Evolutionary conservation across 2,113 vertebrate genomes (phyloP).

Genomic region (Geothlypis trichas): DNA sequence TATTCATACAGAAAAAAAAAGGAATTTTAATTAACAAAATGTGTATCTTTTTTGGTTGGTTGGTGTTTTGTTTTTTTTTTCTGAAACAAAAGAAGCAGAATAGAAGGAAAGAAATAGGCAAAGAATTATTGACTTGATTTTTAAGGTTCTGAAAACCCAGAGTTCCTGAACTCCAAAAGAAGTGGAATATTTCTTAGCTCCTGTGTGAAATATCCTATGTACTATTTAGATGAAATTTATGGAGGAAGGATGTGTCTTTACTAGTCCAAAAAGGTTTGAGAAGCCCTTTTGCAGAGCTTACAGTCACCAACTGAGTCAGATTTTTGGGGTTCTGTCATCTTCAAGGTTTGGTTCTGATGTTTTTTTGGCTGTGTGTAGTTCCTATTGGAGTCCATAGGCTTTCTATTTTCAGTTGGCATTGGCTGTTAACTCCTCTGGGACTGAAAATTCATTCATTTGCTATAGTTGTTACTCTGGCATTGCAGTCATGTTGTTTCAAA

Average conservation of each 20-base stretch:
- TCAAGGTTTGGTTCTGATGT: not conserved
- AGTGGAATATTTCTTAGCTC: not conserved
- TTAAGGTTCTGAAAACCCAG: not conserved
- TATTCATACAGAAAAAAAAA: constrained; percentile 4
- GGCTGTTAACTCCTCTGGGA: not conserved
- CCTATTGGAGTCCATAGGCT: not conserved
- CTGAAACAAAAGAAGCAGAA: constrained; percentile 16
- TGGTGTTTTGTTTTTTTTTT: not conserved
- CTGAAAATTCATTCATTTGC: not conserved
- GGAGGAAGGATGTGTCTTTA: not conserved
- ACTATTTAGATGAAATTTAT: not conserved
- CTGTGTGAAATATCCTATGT: not conserved
- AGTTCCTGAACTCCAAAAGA: not conserved
- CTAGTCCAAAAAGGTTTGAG: not conserved
- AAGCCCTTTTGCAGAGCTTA: not conserved
- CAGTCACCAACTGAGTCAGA: not conserved
- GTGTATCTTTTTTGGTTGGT: not conserved
- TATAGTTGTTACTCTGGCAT: not conserved
- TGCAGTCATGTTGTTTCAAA: not conserved
- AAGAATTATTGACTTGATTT: constrained; percentile 25
- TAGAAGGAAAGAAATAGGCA: not conserved
- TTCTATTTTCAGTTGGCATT: not conserved
- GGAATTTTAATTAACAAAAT: constrained; percentile 67
- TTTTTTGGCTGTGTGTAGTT: not conserved
- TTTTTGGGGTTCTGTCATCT: not conserved